Evolutionary conservation across 1,140 invertebrate species (phyloP).

Genomic region (Drosophila miranda): DNA sequence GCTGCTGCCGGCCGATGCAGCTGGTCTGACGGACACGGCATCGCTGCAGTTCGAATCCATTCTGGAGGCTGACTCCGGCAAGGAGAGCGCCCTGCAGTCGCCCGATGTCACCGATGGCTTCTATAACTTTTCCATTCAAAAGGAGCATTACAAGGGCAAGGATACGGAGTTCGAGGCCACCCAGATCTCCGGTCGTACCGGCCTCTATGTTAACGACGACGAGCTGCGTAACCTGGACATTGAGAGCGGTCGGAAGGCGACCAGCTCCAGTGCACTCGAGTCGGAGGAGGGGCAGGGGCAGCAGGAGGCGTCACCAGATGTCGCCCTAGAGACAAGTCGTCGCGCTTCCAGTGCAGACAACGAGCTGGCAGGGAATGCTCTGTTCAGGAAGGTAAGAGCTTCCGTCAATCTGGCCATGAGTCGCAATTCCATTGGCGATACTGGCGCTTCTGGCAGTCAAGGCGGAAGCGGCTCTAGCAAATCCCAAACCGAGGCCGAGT

Average conservation of each 20-base stretch:
- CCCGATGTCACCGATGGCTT: slow-evolving; percentile 81
- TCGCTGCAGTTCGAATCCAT: slow-evolving; percentile 81
- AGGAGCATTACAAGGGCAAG: slow-evolving; percentile 78
- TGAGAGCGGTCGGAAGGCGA: slow-evolving; percentile 40
- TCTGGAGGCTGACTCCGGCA: slow-evolving; percentile 68
- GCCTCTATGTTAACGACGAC: slow-evolving; percentile 75
- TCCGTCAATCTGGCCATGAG: slow-evolving; percentile 74
- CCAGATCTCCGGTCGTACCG: slow-evolving; percentile 57
- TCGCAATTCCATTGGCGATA: slow-evolving; percentile 39
- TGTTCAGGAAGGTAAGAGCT: slow-evolving; percentile 82
- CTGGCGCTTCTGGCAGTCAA: slow-evolving; percentile 3
- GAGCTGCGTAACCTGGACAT: slow-evolving; percentile 76
- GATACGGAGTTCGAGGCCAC: slow-evolving; percentile 59
- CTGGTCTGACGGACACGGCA: slow-evolving; percentile 71
- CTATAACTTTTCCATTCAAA: slow-evolving; percentile 80
- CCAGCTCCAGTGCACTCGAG: slow-evolving; percentile 25
- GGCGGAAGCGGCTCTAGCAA: slow-evolving; percentile 18
- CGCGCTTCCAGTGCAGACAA: slow-evolving; percentile 57
- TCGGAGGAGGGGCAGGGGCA: slow-evolving; percentile 13
- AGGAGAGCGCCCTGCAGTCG: slow-evolving; percentile 62
- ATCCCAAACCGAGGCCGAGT: slow-evolving; percentile 70
- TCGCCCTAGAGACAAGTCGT: slow-evolving; percentile 20
- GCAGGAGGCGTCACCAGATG: slow-evolving; percentile 8
- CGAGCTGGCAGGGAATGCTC: slow-evolving; percentile 78
- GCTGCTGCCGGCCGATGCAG: slow-evolving; percentile 61